Evolutionary conservation across 35 echinoderm and acorn worm genomes (phyloP), one percentile per base, ranked within the genome.

Genomic region (Heliocidaris tuberculata): DNA sequence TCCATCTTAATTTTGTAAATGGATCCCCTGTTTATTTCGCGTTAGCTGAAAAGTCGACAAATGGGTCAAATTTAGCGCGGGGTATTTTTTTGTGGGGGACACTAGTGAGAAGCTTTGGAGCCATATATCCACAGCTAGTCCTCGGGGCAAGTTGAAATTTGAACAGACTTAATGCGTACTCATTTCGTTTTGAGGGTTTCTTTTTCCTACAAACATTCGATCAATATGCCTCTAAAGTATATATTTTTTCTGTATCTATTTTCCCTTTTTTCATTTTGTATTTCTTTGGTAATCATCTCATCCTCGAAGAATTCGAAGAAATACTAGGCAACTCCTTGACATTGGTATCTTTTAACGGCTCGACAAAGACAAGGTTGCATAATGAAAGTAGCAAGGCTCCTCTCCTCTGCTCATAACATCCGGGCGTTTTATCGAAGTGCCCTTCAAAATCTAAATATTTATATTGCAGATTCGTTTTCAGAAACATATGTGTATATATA

Each of bases 1-100:
- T 32, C 70, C 87, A 48, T 47, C 47, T 32, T 89, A 89, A 89
- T 89, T 89, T 89, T 89, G 87, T 89, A 42, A 89, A 47, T 32
- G 31, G 30, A 89, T 89, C 87, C 31, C 87, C 31, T 89, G 87
- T 89, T 89, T 89, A 48, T 89, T 89, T 89, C 87, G 12, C 32
- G 87, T 48, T 89, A 47, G 87, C 47, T 89, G 31, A 48, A 48
- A 89, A 48, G 31, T 42, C 11, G 87, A 89, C 19, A 48, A 89
- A 89, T 89, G 31, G 87, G 31, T 89, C 87, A 48, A 89, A 89
- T 47, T 48, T 17, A 89, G 87, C 29, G 31, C 15, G 31, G 29
- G 29, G 9, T 48, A 85, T 15, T 70, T 78, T 78, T n/a, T 78
- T 19, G 21, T 4, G 4, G 65, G 65, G 27, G 21, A 78, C 65